phyloP scores from a whole-genome alignment of 2,888 invertebrate genomes.

The Aphodius granarius region DNA sequence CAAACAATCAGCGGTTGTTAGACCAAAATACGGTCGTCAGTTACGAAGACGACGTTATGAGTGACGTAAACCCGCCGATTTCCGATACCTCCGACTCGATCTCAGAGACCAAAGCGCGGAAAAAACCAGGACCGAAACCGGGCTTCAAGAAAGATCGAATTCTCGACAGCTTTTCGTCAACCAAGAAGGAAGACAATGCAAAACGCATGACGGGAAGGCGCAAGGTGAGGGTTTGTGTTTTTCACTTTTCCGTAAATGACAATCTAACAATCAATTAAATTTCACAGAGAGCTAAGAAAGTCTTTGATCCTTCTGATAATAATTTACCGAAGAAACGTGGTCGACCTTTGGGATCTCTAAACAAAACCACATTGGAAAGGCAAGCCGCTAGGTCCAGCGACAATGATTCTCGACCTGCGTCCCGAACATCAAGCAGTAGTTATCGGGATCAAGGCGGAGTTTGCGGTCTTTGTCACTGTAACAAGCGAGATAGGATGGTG shows the following conservation, averaged over 20 bases:
- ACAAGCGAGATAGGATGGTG: constrained; percentile 65
- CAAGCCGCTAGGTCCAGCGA: constrained; percentile 43
- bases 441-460: constrained; percentile 59
- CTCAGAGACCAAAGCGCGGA: constrained; percentile 30
- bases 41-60: constrained; percentile 29
- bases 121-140: constrained; percentile 36
- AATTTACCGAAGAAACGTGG: constrained; percentile 75
- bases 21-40: constrained; percentile 3
- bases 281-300: constrained; percentile 74
- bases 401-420: constrained; percentile 45
- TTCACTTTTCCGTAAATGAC: neutral
- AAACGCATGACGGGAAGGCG: constrained; percentile 61
- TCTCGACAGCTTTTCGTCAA: neutral
- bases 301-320: constrained; percentile 84
- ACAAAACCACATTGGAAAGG: constrained; percentile 63
- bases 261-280: constrained; percentile 1
- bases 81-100: constrained; percentile 14
- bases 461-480: constrained; percentile 64
- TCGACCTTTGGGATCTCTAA: constrained; percentile 64
- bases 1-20: neutral
- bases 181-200: constrained; percentile 29
- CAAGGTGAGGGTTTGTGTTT: constrained; percentile 50
- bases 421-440: constrained; percentile 49
- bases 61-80: constrained; percentile 26
- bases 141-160: constrained; percentile 31